Evolutionary conservation across 2,113 vertebrate species (phyloP).

Genomic region (Galemys pyrenaicus): DNA sequence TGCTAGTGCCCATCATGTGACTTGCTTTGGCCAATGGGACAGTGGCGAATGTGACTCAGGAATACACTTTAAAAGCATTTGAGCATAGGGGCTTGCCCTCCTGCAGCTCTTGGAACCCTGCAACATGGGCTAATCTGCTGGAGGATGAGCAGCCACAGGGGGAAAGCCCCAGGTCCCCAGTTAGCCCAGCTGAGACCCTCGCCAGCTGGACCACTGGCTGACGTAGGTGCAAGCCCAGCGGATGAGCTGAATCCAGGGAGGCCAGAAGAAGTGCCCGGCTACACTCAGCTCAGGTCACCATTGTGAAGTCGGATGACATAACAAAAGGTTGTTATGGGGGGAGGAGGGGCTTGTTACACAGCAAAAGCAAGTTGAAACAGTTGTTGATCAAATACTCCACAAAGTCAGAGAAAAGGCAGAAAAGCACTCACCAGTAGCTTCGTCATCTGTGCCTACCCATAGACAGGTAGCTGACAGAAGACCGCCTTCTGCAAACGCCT

Average conservation of each 20-base stretch:
- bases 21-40: not conserved
- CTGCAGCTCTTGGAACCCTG: not conserved
- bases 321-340: not conserved
- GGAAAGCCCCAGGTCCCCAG: not conserved
- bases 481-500: not conserved
- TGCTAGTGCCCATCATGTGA: accelerated
- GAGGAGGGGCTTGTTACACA: too few species aligned
- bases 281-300: not conserved
- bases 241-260: not conserved
- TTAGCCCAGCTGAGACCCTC: not conserved
- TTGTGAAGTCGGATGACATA: not conserved
- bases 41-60: not conserved
- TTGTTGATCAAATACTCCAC: not conserved
- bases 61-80: not conserved
- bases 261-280: not conserved
- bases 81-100: too few species aligned
- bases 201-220: not conserved
- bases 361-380: not conserved
- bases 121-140: not conserved
- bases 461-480: not conserved
- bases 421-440: not conserved
- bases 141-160: too few species aligned
- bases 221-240: not conserved
- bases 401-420: not conserved
- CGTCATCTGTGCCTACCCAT: accelerated